Evolutionary conservation across 2,113 vertebrate genomes (phyloP), one percentile per base, ranked within the genome.

Genomic region (Cyphomyrus plagiostoma): DNA sequence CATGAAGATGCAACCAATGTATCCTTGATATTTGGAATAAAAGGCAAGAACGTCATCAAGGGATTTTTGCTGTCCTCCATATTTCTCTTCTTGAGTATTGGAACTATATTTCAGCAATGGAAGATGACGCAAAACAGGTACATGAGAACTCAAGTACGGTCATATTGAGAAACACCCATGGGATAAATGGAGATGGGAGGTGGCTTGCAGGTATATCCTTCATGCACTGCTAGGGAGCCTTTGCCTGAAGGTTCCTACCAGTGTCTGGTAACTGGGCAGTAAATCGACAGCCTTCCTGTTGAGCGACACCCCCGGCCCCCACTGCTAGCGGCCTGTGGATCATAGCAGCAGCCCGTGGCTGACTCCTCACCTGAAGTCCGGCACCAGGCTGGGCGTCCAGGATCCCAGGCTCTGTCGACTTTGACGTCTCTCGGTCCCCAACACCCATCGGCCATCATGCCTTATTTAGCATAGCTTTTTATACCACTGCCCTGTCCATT

Each of bases 381-480:
- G 9, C 17, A 13, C 30, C 84, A 62, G 48, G 89, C 82, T 42
- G 83, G 48, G 48, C 56, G 21, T 39, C 62, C 23, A 3, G 21
- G 7, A 30, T 15, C 8, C 15, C 50, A 49, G 48, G 48, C 45
- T 2, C 30, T 53, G 82, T 7, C 30, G n/a, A 1, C 62, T n/a
- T 17, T 80, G 89, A 35, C 39, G 2, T 52, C 62, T 91, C 88
- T 89, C 87, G 42, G 17, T 91, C 86, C 77, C 86, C 30, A 49
- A 88, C 89, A 74, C 52, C 89, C 88, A 88, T 93, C 90, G 91
- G 48, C 90, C 58, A 88, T 56, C 53, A 88, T 90, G 84, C 88
- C 80, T 88, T 91, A 87, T 92, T 93, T 91, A 92, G 86, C 10
- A 80, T 89, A 91, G 91, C 83, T 90, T 92, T 91, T 91, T 83